Conservation (phyloP, 2,113 vertebrate genomes). For the Polypterus bichir region DNA sequence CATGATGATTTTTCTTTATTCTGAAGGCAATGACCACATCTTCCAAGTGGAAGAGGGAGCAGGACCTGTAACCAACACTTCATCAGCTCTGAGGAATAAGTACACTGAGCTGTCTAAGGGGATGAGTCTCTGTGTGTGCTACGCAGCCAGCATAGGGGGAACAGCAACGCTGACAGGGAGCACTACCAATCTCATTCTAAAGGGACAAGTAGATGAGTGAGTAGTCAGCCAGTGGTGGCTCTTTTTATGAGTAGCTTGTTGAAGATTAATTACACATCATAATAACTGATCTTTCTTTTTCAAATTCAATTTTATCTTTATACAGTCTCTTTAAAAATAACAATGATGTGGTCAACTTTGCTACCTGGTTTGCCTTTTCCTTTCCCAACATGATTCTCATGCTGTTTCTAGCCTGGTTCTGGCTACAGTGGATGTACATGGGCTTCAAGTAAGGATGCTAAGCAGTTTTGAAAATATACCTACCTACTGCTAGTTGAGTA, state of each 20-base stretch:
- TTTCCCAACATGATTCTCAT: conserved; percentile 71
- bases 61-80: background rate
- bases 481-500: too few species aligned
- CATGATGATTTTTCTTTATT: too few species aligned
- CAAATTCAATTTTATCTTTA: conserved; percentile 4
- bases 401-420: conserved; percentile 61
- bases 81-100: conserved; percentile 22
- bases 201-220: conserved; percentile 76
- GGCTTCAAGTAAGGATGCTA: conserved; percentile 68
- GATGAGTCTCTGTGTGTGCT: conserved; percentile 74
- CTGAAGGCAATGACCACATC: conserved; percentile 22
- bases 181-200: conserved; percentile 76
- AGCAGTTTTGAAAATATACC: too few species aligned
- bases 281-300: background rate
- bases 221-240: conserved; percentile 19
- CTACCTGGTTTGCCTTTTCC: conserved; percentile 79
- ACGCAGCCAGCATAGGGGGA: conserved; percentile 83
- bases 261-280: background rate
- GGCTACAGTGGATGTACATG: conserved; percentile 72
- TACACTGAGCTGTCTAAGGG: conserved; percentile 59
- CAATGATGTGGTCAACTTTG: conserved; percentile 67
- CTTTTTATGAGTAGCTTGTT: too few species aligned
- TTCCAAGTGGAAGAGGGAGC: conserved; percentile 11
- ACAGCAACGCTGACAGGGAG: conserved; percentile 84
- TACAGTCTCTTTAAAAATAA: conserved; percentile 55